Evolutionary conservation across 2,888 invertebrate genomes (phyloP).

Genomic region (Sarcophaga carnaria): DNA sequence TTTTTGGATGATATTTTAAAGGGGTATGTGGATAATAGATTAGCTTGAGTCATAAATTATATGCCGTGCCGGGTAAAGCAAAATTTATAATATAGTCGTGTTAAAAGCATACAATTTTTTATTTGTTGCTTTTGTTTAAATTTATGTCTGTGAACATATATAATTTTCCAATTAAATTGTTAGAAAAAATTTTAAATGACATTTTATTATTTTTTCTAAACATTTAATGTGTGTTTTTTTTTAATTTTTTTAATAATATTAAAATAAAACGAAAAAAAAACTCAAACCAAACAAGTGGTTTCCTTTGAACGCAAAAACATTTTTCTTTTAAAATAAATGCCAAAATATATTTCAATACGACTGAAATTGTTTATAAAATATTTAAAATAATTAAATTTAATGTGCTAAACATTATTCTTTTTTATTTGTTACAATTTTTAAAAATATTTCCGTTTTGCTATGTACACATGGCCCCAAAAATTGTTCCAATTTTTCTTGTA

Average conservation of each 20-base stretch:
- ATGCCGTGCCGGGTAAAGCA: neutral
- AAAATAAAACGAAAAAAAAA: neutral
- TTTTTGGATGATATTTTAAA: constrained; percentile 15
- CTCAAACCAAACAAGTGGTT: constrained; percentile 39
- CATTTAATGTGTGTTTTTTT: constrained; percentile 1
- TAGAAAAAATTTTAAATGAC: constrained; percentile 16
- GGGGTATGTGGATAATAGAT: constrained; percentile 16
- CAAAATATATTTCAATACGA: neutral
- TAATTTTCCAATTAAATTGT: constrained; percentile 28
- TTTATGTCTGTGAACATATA: constrained; percentile 8
- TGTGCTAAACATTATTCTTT: neutral
- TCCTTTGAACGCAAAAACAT: too few relatives aligned
- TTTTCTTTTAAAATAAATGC: neutral
- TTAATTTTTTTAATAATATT: neutral
- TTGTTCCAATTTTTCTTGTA: too few relatives aligned
- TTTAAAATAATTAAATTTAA: neutral
- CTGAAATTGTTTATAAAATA: constrained; percentile 18
- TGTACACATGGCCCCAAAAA: too few relatives aligned
- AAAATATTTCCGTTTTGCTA: constrained; percentile 4
- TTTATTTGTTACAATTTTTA: neutral
- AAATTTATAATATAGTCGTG: neutral
- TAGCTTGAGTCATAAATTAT: neutral
- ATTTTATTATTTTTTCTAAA: neutral
- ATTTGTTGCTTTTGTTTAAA: neutral
- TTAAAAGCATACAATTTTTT: constrained; percentile 13